A percentile compares a stretch with the other conserved stretches of the same genome.
Evolutionary conservation across 2,113 vertebrate species (phyloP).

Genomic region (Lonchura striata): DNA sequence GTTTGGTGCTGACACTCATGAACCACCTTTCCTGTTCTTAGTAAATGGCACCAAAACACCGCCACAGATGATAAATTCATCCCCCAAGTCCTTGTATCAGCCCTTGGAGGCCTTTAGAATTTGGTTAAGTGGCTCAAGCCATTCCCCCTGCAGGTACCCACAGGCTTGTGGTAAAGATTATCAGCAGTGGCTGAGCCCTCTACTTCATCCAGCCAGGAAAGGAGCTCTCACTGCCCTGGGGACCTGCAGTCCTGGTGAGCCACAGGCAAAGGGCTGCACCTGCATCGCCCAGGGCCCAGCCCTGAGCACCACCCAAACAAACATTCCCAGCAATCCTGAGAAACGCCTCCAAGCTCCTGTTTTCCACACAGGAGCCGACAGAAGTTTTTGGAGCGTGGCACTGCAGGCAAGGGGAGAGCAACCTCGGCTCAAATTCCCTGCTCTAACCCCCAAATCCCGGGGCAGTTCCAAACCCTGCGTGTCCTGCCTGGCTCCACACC

Average conservation of each 20-base stretch:
- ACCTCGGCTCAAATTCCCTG: neutral
- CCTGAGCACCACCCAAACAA: neutral
- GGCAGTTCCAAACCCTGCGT: neutral
- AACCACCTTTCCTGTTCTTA: neutral
- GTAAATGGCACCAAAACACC: neutral
- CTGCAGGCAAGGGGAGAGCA: neutral
- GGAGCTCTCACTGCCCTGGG: neutral
- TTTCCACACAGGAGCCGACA: neutral
- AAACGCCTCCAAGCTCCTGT: neutral
- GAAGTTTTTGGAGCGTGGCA: neutral
- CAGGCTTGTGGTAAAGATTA: neutral
- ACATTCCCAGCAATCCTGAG: neutral
- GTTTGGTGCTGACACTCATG: neutral
- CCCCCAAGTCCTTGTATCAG: neutral
- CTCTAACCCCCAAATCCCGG: neutral
- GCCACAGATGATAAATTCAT: neutral
- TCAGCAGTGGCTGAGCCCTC: neutral
- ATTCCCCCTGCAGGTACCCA: neutral
- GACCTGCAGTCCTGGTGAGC: neutral
- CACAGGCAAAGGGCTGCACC: neutral
- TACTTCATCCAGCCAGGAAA: neutral
- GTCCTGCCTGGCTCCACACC: neutral
- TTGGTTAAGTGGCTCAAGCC: neutral
- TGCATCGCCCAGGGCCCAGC: fast-evolving
- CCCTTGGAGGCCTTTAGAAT: neutral